Conservation (phyloP, 2,797 vertebrate genomes). For the Falco naumanni region DNA sequence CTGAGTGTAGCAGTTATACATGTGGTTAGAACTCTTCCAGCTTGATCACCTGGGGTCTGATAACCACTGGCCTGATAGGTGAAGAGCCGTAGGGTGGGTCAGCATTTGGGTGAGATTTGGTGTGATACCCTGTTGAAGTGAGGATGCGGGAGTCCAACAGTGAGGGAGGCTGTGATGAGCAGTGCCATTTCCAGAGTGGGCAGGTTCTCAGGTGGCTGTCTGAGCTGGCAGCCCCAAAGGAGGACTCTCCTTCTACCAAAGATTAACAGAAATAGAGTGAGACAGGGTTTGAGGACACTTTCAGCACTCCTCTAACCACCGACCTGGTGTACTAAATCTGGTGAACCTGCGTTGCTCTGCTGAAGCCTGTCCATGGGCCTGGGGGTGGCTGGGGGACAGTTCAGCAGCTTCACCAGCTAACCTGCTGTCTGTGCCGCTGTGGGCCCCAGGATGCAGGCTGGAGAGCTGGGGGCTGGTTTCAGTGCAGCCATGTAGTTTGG, state of each 20-base stretch:
- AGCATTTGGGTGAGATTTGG: neutral
- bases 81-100: neutral
- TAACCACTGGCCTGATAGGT: neutral
- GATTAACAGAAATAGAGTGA: neutral
- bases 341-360: neutral
- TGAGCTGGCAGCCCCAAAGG: neutral
- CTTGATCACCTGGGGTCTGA: neutral
- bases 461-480: neutral
- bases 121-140: neutral
- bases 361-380: neutral
- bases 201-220: neutral
- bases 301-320: neutral
- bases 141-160: fast-evolving
- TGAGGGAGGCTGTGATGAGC: neutral
- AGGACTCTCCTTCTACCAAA: neutral
- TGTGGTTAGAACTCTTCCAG: neutral
- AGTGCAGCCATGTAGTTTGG: neutral
- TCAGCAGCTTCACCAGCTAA: neutral
- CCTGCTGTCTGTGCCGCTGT: fast-evolving
- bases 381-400: neutral
- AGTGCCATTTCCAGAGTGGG: neutral
- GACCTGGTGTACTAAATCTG: neutral
- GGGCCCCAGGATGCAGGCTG: neutral
- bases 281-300: neutral
- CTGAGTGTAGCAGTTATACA: neutral